A percentile compares a stretch with the other conserved stretches of the same genome.
phyloP scores from a whole-genome alignment of 2,797 vertebrate genomes.

The Streptopelia turtur region DNA sequence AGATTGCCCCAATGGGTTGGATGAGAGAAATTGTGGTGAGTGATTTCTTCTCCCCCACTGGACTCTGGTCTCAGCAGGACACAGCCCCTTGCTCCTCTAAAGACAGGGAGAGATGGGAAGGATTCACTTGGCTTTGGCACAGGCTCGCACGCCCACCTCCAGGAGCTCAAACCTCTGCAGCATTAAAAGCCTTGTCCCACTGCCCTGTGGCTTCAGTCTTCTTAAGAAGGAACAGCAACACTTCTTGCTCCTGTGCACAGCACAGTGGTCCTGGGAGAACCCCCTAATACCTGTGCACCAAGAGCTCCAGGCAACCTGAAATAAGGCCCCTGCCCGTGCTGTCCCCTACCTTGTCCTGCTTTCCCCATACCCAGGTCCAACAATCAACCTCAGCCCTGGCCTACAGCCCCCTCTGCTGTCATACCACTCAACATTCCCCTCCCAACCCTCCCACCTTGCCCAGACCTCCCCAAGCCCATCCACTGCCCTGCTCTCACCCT shows the following conservation, averaged over 20 bases:
- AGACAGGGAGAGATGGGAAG: not conserved
- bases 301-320: not conserved
- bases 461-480: not conserved
- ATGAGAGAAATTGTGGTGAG: slow-evolving; percentile 94
- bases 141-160: not conserved
- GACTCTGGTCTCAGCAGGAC: not conserved
- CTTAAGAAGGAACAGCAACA: not conserved
- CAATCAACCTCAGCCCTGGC: not conserved
- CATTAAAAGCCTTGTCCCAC: not conserved
- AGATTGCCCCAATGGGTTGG: slow-evolving; percentile 90
- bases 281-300: not conserved
- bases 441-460: not conserved
- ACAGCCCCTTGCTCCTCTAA: not conserved
- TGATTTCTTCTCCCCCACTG: fast-evolving
- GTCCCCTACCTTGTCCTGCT: not conserved
- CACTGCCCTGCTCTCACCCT: not conserved
- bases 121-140: not conserved
- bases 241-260: not conserved
- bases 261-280: not conserved
- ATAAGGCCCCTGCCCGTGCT: not conserved
- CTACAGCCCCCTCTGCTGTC: not conserved
- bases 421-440: not conserved
- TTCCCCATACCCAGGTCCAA: not conserved
- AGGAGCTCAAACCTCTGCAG: not conserved
- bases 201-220: not conserved